Evolutionary conservation across 2,888 invertebrate genomes (phyloP), one percentile per base, ranked within the genome.

Genomic region (Ormyrus pomaceus): DNA sequence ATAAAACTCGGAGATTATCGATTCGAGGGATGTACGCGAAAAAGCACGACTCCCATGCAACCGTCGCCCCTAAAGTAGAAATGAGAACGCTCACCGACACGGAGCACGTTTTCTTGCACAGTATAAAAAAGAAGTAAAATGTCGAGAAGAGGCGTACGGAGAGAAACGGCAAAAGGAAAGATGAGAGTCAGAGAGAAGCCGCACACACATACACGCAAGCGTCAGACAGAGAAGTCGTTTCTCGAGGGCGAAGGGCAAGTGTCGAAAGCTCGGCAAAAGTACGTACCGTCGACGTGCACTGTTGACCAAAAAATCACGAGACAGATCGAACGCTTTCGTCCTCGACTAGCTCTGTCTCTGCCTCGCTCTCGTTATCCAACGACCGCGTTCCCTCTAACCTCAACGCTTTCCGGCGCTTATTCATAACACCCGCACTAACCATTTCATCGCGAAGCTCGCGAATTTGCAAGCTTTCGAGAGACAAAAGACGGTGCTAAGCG

Each of bases 281-380:
- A 19, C 66, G 53, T 19, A 48, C 8, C 48, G 50, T 4, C 50
- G 5, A 48, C 48, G 13, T 6, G 10, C 34, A 34, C n/a, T n/a
- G 11, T n/a, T 45, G 11, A 61, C 61, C 61, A 6, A 19, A 71
- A 71, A 72, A 72, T 72, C 71, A 72, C 71, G 71, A 45, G 55
- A 72, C 71, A 9, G 45, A 61, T 62, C 61, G 61, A 72, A 45
- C n/a, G 5, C 6, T 10, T 34, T 11, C 50, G 51, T 48, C 48
- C 19, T 10, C 56, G 13, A 6, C 34, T 69, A 45, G 46, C 48
- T 11, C 55, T 48, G n/a, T 65, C 65, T 66, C 65, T 50, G 55
- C 65, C 56, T 45, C 55, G n/a, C 34, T 34, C 34, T 34, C 68
- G 68, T 76, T 76, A 76, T 65, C 76, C 76, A 76, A 76, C 76